Evolutionary conservation across 2,113 vertebrate species (phyloP).

Genomic region (Actinemys pallida): DNA sequence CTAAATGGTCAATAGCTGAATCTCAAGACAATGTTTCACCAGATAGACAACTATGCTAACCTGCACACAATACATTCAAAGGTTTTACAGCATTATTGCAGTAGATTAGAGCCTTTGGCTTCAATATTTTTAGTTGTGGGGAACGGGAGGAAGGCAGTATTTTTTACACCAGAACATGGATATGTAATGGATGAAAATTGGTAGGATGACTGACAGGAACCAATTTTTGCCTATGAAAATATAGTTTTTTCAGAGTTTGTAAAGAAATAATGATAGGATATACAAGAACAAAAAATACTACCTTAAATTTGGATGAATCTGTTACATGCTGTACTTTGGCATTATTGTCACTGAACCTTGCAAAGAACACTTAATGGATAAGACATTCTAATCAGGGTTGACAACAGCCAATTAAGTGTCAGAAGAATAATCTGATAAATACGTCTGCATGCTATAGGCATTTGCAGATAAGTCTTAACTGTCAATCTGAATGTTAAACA

Average conservation of each 20-base stretch:
- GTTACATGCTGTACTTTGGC: slow-evolving; percentile 31
- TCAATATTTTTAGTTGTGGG: background rate
- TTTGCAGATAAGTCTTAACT: slow-evolving; percentile 71
- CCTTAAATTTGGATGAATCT: slow-evolving; percentile 36
- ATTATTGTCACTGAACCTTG: slow-evolving; percentile 1
- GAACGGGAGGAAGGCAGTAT: slow-evolving; percentile 15
- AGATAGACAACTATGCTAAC: slow-evolving; percentile 40
- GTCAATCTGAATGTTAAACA: slow-evolving; percentile 72
- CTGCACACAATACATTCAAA: slow-evolving; percentile 27
- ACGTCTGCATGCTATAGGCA: slow-evolving; percentile 70
- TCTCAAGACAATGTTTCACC: slow-evolving; percentile 59
- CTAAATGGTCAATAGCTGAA: slow-evolving; percentile 62
- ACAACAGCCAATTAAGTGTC: slow-evolving; percentile 71
- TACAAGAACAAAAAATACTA: background rate
- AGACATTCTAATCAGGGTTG: slow-evolving; percentile 56
- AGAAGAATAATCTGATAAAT: slow-evolving; percentile 74
- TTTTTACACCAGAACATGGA: background rate
- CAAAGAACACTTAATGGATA: slow-evolving; percentile 38
- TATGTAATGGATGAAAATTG: slow-evolving; percentile 39
- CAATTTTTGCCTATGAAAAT: background rate
- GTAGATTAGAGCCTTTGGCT: slow-evolving; percentile 22
- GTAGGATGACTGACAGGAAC: background rate
- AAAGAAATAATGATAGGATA: background rate
- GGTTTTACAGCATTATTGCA: slow-evolving; percentile 26
- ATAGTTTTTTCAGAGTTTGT: slow-evolving; percentile 53